Base-by-base conservation (phyloP, 2,113 vertebrate genomes). In the Pogonocichla stellata region DNA sequence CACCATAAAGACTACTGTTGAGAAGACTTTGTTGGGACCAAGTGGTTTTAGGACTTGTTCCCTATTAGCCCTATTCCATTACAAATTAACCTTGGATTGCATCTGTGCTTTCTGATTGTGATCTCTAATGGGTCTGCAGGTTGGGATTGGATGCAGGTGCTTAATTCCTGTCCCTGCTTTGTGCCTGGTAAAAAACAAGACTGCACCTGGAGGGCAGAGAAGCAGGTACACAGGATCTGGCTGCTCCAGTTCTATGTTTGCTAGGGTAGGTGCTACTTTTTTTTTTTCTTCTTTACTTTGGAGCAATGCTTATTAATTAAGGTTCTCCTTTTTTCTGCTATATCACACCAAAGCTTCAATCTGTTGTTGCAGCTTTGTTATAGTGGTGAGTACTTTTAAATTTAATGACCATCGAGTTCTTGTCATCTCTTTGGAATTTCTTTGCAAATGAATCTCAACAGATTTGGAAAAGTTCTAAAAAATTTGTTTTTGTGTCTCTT, bases 381-480 rank as follows among this genome's bases (percentile, higher is more conserved):
- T 14, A 45, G 4, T 65, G 43, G n/a, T 64, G 61, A 89, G 28
- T 91, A 53, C 18, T 86, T 86, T 43, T 1, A 51, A 67, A 47
- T 80, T 81, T 75, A 19, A 45, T 60, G 18, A 40, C 8, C 0
- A 0, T 33, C 23, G 6, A 74, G 31, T 25, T 6, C 2, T 70
- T 78, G 8, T 34, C 0, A 22, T 47, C 20, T 58, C 14, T 60
- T 74, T 23, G 34, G 45, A 56, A 60, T 72, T 51, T 61, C 23
- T 70, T 42, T 90, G 42, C 11, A 73, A n/a, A 25, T 45, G 13
- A 42, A 22, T 77, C 64, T 86, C 24, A 42, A 2, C 6, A 45
- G 22, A 45, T 45, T 75, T 88, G 13, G 19, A 47, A 79, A 67
- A 58, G 28, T 71, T 80, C 40, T 18, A 15, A 18, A 74, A 67